phyloP scores from a whole-genome alignment of 1,140 invertebrate species.

The Bombus sylvicola region DNA sequence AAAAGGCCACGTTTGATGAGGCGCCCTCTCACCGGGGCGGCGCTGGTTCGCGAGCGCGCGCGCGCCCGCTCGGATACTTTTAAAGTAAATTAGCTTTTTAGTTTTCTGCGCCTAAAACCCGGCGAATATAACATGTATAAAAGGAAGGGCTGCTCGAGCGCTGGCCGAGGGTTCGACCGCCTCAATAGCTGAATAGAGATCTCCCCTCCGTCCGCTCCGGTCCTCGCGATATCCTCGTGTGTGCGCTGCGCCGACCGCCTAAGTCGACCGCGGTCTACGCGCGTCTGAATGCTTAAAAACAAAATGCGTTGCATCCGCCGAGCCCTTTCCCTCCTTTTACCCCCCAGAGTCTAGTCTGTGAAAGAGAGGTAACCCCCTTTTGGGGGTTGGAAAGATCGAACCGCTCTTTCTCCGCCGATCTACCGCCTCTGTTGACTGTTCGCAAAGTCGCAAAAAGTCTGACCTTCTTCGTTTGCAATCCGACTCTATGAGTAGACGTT shows the following conservation, averaged over 20 bases:
- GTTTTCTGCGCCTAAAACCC: constrained; percentile 80
- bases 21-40: constrained; percentile 38
- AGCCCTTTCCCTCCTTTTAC: constrained; percentile 11
- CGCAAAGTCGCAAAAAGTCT: constrained; percentile 37
- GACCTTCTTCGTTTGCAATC: constrained; percentile 11
- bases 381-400: constrained; percentile 42
- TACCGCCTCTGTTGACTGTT: constrained; percentile 58
- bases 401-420: constrained; percentile 29
- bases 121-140: constrained; percentile 76
- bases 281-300: constrained; percentile 78
- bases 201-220: background rate
- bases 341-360: constrained; percentile 33
- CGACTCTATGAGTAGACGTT: background rate
- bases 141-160: constrained; percentile 70
- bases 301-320: constrained; percentile 70
- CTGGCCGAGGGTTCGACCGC: constrained; percentile 74
- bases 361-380: constrained; percentile 44
- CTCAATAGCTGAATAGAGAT: constrained; percentile 71
- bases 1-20: constrained; percentile 79
- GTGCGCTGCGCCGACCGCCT: background rate
- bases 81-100: constrained; percentile 84
- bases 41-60: background rate
- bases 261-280: constrained; percentile 47
- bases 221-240: constrained; percentile 34
- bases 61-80: constrained; percentile 76